Evolutionary conservation across 2,113 vertebrate species (phyloP).

Genomic region (Pitta sordida): DNA sequence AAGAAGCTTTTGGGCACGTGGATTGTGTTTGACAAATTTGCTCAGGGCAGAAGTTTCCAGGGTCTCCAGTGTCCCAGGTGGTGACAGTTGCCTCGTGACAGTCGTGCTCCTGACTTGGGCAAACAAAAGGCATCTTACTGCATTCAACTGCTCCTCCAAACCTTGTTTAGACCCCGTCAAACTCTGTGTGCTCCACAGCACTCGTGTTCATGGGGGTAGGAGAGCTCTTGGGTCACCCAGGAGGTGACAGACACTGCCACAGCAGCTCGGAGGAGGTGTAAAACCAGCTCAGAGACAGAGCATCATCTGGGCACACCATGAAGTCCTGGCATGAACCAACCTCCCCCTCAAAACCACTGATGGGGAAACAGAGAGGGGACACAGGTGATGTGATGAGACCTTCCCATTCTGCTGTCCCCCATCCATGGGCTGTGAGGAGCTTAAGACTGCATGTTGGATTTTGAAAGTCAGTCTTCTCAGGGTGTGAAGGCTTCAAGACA

Average conservation of each 20-base stretch:
- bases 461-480: not conserved
- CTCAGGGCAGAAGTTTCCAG: not conserved
- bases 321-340: not conserved
- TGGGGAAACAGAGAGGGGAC: not conserved
- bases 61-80: not conserved
- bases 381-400: not conserved
- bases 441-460: not conserved
- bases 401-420: not conserved
- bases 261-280: accelerated
- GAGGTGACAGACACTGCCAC: not conserved
- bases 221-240: not conserved
- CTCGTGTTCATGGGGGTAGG: accelerated
- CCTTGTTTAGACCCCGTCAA: not conserved
- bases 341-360: not conserved
- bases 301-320: not conserved
- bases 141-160: not conserved
- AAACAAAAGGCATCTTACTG: not conserved
- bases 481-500: not conserved
- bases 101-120: not conserved
- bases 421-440: not conserved
- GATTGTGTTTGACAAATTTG: not conserved
- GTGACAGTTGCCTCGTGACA: not conserved
- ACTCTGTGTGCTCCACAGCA: not conserved
- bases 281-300: not conserved
- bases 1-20: not conserved